Conservation (phyloP, 2,888 invertebrate species). For the Hydroisotoma schaefferi region DNA sequence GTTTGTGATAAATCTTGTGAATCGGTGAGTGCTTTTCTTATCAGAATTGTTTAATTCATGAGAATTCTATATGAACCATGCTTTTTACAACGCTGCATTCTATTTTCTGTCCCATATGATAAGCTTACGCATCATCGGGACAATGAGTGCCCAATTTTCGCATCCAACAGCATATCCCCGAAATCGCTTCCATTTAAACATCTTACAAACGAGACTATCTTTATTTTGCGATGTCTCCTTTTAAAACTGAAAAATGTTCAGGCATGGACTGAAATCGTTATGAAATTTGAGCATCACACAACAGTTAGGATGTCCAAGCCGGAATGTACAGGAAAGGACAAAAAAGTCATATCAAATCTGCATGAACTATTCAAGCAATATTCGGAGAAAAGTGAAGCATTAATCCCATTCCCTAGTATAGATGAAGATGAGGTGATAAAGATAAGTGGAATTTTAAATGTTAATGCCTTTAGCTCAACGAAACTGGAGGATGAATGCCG, state of each 20-base stretch:
- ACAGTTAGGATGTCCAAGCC: conserved; percentile 27
- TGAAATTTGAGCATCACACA: conserved; percentile 42
- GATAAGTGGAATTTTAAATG: conserved; percentile 40
- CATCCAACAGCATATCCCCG: conserved; percentile 14
- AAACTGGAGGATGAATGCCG: conserved; percentile 37
- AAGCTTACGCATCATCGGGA: conserved; percentile 34
- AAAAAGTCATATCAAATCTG: conserved; percentile 34
- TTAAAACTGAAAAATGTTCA: conserved; percentile 26
- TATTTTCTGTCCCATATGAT: not conserved
- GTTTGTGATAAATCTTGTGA: conserved; percentile 29
- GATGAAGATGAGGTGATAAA: conserved; percentile 27
- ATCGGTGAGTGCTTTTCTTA: conserved; percentile 14
- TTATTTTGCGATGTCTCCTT: conserved; percentile 32
- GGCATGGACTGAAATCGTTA: conserved; percentile 25
- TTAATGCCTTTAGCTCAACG: conserved; percentile 41
- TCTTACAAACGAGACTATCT: conserved; percentile 35
- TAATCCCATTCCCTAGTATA: conserved; percentile 1
- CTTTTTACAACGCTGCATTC: not conserved
- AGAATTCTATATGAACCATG: not conserved
- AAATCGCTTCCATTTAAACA: conserved; percentile 19
- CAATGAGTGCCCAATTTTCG: conserved; percentile 38
- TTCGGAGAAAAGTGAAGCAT: not conserved
- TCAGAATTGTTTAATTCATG: not conserved
- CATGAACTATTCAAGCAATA: conserved; percentile 7
- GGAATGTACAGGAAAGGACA: conserved; percentile 34